A percentile compares a stretch with the other conserved stretches of the same genome.
These are phyloP conservation scores for Vespertilio murinus DNA, from an alignment of 2,797 vertebrate genomes.

Conservation along the genomic window DNA sequence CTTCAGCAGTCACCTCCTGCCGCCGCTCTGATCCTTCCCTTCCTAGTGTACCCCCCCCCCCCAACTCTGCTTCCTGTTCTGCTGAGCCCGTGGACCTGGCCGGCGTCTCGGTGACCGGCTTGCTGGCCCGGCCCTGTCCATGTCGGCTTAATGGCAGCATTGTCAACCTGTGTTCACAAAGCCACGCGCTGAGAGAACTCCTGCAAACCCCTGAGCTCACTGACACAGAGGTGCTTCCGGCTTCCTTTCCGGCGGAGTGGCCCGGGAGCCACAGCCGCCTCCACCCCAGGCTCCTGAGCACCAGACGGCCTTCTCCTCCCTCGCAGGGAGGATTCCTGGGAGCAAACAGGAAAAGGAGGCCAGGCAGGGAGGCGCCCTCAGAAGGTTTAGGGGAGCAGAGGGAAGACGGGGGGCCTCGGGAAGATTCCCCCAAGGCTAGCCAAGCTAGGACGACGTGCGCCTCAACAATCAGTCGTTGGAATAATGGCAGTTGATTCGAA, in stretches of 20 bases:
- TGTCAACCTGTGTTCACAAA: not conserved
- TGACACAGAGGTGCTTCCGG: too few relatives aligned
- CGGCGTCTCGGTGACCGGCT: not conserved
- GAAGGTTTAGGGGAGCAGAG: not conserved
- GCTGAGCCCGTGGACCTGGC: not conserved
- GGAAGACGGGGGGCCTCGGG: rapidly evolving
- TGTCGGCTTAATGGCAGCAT: not conserved
- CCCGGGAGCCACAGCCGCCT: too few relatives aligned
- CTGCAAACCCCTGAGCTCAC: not conserved
- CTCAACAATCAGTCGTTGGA: not conserved
- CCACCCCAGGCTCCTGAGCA: not conserved
- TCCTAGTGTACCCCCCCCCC: too few relatives aligned
- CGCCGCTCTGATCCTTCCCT: too few relatives aligned
- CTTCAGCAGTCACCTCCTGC: not conserved
- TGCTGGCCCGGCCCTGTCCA: not conserved
- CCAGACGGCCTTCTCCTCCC: too few relatives aligned
- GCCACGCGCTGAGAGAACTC: not conserved
- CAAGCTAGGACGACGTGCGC: not conserved
- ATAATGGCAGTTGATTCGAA: not conserved
- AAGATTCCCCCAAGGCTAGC: not conserved
- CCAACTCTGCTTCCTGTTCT: too few relatives aligned
- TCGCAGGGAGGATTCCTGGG: not conserved
- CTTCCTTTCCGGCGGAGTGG: too few relatives aligned
- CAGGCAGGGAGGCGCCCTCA: not conserved
- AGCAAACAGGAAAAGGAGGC: not conserved